Evolutionary conservation across 2,888 invertebrate species (phyloP).

Genomic region (Arctia plantaginis): DNA sequence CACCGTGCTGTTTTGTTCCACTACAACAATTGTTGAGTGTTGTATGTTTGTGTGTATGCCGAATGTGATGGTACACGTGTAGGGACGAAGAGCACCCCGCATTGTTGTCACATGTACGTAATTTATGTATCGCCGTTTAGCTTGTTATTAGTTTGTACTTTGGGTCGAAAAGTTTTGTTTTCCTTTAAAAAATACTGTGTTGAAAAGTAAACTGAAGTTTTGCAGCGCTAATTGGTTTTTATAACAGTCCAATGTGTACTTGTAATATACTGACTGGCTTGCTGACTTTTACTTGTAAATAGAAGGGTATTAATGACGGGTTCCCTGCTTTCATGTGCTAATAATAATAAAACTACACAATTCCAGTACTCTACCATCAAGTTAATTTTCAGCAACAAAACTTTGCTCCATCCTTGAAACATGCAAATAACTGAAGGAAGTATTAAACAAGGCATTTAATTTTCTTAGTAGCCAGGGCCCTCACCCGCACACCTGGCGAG

Average conservation of each 20-base stretch:
- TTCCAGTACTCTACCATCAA: background rate
- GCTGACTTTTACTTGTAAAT: background rate
- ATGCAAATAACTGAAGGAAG: conserved; percentile 9
- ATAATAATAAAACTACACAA: background rate
- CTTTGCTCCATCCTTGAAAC: background rate
- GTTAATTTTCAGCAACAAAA: background rate
- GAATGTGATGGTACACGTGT: background rate
- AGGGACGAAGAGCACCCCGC: background rate
- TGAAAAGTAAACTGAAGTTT: background rate
- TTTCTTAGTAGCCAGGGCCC: conserved; percentile 4
- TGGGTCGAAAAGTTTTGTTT: conserved; percentile 2
- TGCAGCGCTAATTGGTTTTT: background rate
- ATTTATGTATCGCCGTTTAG: conserved; percentile 19
- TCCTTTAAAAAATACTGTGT: background rate
- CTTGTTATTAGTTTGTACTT: conserved; percentile 14
- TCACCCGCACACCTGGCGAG: conserved; percentile 1
- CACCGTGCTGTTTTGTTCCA: background rate
- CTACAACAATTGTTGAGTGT: conserved; percentile 4
- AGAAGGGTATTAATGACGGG: background rate
- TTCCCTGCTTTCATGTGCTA: background rate
- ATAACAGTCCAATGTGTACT: background rate
- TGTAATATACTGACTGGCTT: background rate
- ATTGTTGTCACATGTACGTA: conserved; percentile 11
- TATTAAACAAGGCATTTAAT: conserved; percentile 10
- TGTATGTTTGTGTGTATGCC: conserved; percentile 13